Evolutionary conservation across 2,888 invertebrate species (phyloP).

Genomic region (Cryptus viduatorius): DNA sequence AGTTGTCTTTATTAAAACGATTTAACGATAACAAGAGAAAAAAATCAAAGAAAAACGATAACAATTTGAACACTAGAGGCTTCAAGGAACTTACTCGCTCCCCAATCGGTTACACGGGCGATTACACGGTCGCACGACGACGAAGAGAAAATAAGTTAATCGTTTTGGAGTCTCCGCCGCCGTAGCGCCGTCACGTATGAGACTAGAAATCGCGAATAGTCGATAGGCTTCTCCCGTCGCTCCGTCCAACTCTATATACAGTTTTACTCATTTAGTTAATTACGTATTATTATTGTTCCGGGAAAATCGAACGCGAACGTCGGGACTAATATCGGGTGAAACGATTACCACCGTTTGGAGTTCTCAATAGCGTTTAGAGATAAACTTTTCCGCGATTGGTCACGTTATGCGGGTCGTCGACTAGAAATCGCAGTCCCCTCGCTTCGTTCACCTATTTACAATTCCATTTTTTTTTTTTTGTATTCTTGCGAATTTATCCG

Average conservation of each 20-base stretch:
- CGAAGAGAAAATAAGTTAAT: conserved; percentile 5
- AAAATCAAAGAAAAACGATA: conserved; percentile 72
- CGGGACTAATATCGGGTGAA: conserved; percentile 12
- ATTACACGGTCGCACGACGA: conserved; percentile 24
- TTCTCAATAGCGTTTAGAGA: neutral
- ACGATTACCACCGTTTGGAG: no score
- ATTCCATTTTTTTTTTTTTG: neutral
- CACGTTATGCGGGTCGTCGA: conserved; percentile 5
- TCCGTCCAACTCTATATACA: conserved; percentile 60
- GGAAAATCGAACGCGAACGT: conserved; percentile 4
- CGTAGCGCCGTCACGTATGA: conserved; percentile 17
- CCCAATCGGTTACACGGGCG: conserved; percentile 41
- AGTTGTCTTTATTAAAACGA: conserved; percentile 80
- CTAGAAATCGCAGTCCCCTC: conserved; percentile 42
- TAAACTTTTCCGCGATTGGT: neutral
- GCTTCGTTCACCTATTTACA: conserved; percentile 51
- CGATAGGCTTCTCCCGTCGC: conserved; percentile 36
- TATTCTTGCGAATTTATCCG: neutral
- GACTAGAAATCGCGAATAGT: conserved; percentile 61
- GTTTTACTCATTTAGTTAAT: conserved; percentile 32
- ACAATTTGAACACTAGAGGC: conserved; percentile 81
- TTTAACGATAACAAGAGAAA: conserved; percentile 80
- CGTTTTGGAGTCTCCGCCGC: conserved; percentile 4
- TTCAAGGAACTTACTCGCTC: conserved; percentile 77
- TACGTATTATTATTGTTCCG: neutral